Evolutionary conservation across 2,888 invertebrate genomes (phyloP).

Genomic region (Dromius quadrimaculatus): DNA sequence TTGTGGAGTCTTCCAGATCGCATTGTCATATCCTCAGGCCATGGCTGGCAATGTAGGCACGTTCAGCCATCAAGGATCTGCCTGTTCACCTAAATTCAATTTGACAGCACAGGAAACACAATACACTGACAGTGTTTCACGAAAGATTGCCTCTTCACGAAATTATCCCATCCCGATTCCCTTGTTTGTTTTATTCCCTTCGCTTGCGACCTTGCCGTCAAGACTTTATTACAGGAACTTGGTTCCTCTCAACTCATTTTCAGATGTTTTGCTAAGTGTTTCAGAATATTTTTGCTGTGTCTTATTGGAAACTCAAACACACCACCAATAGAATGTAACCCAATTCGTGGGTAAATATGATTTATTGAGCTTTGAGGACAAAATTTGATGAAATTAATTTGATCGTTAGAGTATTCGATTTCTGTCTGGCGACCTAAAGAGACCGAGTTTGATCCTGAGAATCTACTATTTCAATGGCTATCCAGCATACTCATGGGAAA

Average conservation of each 20-base stretch:
- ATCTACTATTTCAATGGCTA: too few species aligned
- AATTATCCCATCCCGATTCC: constrained; percentile 39
- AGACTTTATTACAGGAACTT: constrained; percentile 32
- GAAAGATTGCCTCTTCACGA: constrained; percentile 40
- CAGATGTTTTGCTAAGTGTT: constrained; percentile 32
- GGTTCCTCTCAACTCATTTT: constrained; percentile 26
- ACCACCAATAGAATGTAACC: too few species aligned
- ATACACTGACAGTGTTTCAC: constrained; percentile 39
- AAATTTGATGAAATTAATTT: too few species aligned
- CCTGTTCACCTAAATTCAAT: constrained; percentile 39
- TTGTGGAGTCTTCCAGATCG: not conserved
- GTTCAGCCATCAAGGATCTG: constrained; percentile 33
- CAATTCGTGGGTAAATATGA: too few species aligned
- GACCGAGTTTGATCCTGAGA: too few species aligned
- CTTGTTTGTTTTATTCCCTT: constrained; percentile 20
- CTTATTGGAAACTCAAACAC: constrained; percentile 14
- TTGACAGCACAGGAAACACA: constrained; percentile 34
- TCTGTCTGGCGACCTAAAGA: too few species aligned
- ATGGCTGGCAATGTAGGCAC: constrained; percentile 11
- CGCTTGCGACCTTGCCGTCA: constrained; percentile 1
- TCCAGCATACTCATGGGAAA: too few species aligned
- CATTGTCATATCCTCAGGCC: constrained; percentile 18
- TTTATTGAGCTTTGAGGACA: too few species aligned
- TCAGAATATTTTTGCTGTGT: constrained; percentile 25
- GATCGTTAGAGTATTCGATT: too few species aligned